Conservation (phyloP, 2,888 invertebrate genomes). For the Podotricha telesiphe region DNA sequence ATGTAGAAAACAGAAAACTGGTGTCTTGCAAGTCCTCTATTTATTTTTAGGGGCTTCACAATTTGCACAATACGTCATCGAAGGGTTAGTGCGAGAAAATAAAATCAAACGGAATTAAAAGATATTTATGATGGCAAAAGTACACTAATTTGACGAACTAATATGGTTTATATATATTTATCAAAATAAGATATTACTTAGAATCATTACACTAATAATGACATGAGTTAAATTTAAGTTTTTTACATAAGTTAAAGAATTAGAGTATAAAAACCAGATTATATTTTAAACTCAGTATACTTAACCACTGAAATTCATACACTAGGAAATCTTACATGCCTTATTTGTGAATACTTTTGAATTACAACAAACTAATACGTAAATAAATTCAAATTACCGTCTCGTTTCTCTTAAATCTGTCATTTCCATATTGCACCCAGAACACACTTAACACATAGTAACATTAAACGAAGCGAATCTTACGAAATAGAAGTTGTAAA, state of each 20-base stretch:
- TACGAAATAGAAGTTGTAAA: constrained; percentile 57
- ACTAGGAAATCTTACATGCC: background rate
- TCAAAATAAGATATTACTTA: too few species aligned
- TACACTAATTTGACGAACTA: background rate
- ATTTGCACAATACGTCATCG: constrained; percentile 25
- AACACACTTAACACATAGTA: constrained; percentile 19
- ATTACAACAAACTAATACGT: background rate
- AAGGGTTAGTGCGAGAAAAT: constrained; percentile 24
- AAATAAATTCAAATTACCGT: background rate
- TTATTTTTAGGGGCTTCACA: constrained; percentile 41
- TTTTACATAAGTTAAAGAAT: background rate
- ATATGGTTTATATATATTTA: background rate
- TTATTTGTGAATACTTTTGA: background rate
- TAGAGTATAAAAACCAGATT: background rate
- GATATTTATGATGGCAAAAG: background rate
- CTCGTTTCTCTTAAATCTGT: constrained; percentile 12
- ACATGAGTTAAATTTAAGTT: too few species aligned
- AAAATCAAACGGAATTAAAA: constrained; percentile 24
- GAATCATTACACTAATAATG: too few species aligned
- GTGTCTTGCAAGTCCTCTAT: constrained; percentile 42
- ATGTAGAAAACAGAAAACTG: constrained; percentile 41
- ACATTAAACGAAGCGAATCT: constrained; percentile 19
- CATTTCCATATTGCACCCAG: constrained; percentile 19
- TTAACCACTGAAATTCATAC: background rate
- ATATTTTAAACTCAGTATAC: too few species aligned